Evolutionary conservation across 2,888 invertebrate genomes (phyloP), one percentile per base, ranked within the genome.

Genomic region (Melikaiella ostensackeni): DNA sequence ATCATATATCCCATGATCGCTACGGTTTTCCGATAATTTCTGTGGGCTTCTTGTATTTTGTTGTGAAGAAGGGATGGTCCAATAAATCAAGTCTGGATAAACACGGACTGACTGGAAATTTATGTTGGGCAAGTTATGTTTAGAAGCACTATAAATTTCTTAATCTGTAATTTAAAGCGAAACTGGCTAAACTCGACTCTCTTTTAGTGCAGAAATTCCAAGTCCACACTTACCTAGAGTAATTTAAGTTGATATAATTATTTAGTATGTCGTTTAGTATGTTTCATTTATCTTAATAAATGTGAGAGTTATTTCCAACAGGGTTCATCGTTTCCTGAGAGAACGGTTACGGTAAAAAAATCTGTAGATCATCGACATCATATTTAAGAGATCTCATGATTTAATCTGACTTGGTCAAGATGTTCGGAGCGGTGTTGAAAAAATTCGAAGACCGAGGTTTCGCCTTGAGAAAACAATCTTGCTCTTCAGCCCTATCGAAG

Each of bases 381-480:
- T 27, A 27, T 59, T 59, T 63, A 63, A 35, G 24, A 64, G 42
- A 64, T 64, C 64, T 64, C 35, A 64, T 42, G 42, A 64, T 64
- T 42, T 64, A 64, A 64, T 64, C 64, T 42, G 38, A 42, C 64
- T 42, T 64, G 42, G 38, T 21, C 64, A 64, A 27, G 42, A 42
- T 64, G 64, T 50, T 70, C 19, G 13, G 24, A 27, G 59, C 24
- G 6, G 66, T 42, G 27, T 30, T 30, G 30, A 70, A 70, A 70
- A 70, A 70, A 55, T 70, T 70, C 66, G 16, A 66, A 46, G 66
- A 46, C 66, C 42, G 46, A 42, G 8, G 66, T 66, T 66, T 66
- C 66, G 46, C 42, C 50, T 70, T 70, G 70, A 70, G 70, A 70
- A 70, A 70, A 70, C 50, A 55, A 70, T 50, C 50, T 50, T n/a